Evolutionary conservation across 2,113 vertebrate species (phyloP), one percentile per base, ranked within the genome.

Genomic region (Xiphophorus couchianus): DNA sequence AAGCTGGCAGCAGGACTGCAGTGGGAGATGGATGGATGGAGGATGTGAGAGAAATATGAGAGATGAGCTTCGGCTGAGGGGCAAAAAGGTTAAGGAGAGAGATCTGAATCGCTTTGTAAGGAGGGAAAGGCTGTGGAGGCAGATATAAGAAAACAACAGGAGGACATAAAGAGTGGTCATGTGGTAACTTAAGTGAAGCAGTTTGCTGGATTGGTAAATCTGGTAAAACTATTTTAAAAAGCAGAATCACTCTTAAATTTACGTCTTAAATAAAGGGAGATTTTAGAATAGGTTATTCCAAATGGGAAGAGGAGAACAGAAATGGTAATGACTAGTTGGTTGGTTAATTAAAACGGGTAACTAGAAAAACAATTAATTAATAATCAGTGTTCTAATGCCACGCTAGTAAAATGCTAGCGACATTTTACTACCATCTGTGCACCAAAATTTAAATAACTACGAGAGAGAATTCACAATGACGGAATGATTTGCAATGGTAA

Each of bases 1-100:
- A 87, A 87, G 87, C 83, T 67, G 77, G 86, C 76, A 86, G 86
- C 77, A 62, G 71, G 60, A 71, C 66, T 77, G 84, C 42, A 29
- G 75, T 68, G 68, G 71, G 61, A 66, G 69, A 58, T n/a, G 66
- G 77, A 73, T 4, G 61, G 71, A 74, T 72, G 75, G 71, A 69
- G 75, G 70, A 51, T 67, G 67, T 13, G 73, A 76, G 78, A 77
- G 77, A 75, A 62, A 70, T 84, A 85, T 81, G 82, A 90, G 77
- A 76, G 86, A 82, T 70, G 83, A 88, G 74, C 73, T 35, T 44
- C 37, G 61, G 78, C 62, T n/a, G 66, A 76, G 77, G 71, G 84
- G 60, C 71, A 42, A 74, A 71, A 66, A 76, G 75, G 79, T 80
- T 61, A 84, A 71, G 70, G 81, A 82, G 61, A 66, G 48, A 15